phyloP scores from a whole-genome alignment of 1,140 invertebrate species.

The Helicorthomorpha holstii region DNA sequence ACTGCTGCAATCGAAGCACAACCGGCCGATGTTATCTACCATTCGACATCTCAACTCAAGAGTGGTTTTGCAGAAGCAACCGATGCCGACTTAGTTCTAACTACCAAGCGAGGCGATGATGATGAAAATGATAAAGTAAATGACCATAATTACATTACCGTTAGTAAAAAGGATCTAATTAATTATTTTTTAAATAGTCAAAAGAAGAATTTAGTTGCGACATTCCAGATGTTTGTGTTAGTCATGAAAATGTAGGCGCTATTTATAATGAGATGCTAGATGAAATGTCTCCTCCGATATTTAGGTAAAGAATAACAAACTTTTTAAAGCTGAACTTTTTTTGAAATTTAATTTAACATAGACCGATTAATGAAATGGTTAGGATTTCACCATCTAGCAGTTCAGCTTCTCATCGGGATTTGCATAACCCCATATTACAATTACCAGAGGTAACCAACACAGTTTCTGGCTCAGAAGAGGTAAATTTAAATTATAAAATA shows the following conservation, averaged over 20 bases:
- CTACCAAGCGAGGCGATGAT: neutral
- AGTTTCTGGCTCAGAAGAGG: neutral
- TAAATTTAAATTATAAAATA: neutral
- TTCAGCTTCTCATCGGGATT: too few species aligned
- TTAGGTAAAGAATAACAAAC: too few species aligned
- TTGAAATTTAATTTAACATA: too few species aligned
- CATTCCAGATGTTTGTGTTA: neutral
- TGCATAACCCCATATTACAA: too few species aligned
- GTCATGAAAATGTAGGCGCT: neutral
- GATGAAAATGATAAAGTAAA: neutral
- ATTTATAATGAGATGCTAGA: too few species aligned
- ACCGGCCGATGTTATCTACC: neutral
- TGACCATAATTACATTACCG: neutral
- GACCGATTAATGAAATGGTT: too few species aligned
- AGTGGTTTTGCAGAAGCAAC: neutral
- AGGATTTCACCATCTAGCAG: too few species aligned
- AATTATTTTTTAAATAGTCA: neutral
- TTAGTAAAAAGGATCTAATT: neutral
- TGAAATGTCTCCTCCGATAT: too few species aligned
- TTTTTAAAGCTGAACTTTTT: too few species aligned
- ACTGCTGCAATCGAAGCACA: too few species aligned
- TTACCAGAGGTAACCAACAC: neutral
- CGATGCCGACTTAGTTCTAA: conserved; percentile 1
- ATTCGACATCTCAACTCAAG: neutral
- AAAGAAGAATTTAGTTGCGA: neutral